These are phyloP conservation scores for Seira musarum DNA, from an alignment of 2,888 invertebrate species.

Conservation along the genomic window DNA sequence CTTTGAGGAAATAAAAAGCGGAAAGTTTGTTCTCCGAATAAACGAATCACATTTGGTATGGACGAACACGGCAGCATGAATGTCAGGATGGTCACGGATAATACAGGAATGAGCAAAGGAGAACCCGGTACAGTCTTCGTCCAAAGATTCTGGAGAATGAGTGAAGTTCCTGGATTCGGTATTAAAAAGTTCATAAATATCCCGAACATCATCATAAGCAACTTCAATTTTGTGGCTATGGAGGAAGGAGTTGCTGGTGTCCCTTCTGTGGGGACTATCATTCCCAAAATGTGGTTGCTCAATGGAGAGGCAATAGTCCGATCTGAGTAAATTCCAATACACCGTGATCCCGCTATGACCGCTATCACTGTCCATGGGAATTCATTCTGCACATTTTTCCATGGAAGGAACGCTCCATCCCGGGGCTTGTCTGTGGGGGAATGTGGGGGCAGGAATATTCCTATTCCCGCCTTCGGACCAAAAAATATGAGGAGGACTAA, in stretches of 20 bases:
- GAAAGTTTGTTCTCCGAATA: conserved; percentile 26
- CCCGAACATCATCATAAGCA: neutral
- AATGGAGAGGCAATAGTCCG: neutral
- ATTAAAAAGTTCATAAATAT: neutral
- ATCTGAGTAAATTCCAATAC: conserved; percentile 28
- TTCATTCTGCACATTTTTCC: conserved; percentile 40
- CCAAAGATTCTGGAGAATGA: conserved; percentile 11
- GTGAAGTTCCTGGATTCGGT: conserved; percentile 18
- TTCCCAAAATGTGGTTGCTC: neutral
- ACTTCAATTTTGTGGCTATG: too few relatives aligned
- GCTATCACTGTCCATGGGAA: conserved; percentile 44
- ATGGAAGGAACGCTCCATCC: conserved; percentile 24
- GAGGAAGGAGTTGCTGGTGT: too few relatives aligned
- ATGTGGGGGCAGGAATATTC: conserved; percentile 22
- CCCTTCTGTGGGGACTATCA: neutral
- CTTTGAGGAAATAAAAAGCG: conserved; percentile 28
- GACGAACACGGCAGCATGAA: conserved; percentile 33
- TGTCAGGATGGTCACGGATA: conserved; percentile 19
- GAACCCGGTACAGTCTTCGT: neutral
- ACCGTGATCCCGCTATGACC: conserved; percentile 33
- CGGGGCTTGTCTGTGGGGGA: conserved; percentile 20
- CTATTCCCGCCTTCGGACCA: conserved; percentile 16
- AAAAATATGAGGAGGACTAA: conserved; percentile 23
- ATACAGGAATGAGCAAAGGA: conserved; percentile 8
- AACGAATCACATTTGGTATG: conserved; percentile 29